A percentile compares a stretch with the other conserved stretches of the same genome.
phyloP scores from a whole-genome alignment of 2,113 vertebrate species.

The Cisticola juncidis region DNA sequence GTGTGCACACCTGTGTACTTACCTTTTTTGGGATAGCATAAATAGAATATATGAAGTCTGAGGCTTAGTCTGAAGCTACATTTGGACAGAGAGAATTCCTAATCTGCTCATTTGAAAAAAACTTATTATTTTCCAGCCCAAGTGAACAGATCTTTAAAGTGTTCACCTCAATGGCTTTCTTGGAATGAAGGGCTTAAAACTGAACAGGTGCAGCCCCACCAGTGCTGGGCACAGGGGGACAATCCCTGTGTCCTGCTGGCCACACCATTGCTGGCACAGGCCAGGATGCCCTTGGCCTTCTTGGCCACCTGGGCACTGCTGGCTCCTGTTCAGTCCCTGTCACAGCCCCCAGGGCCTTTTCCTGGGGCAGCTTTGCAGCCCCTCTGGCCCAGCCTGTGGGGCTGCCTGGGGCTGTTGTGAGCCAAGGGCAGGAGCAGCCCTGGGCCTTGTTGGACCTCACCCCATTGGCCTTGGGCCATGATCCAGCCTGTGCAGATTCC shows the following conservation, averaged over 20 bases:
- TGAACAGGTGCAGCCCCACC: rapidly evolving
- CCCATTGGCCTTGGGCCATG: not conserved
- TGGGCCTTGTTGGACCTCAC: not conserved
- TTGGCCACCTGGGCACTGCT: not conserved
- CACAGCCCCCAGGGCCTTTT: not conserved
- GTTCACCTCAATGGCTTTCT: not conserved
- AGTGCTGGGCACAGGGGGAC: rapidly evolving
- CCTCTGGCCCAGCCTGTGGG: not conserved
- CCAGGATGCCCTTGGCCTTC: not conserved
- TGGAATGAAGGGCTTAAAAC: not conserved
- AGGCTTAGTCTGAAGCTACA: not conserved
- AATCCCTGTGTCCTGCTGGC: not conserved
- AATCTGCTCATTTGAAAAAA: not conserved
- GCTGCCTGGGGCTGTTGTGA: not conserved
- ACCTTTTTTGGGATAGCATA: not conserved
- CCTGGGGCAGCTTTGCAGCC: not conserved
- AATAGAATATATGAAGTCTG: not conserved
- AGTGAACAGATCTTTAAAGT: not conserved
- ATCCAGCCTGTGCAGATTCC: not conserved
- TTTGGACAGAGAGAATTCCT: not conserved
- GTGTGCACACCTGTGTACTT: not conserved
- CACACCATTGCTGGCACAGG: not conserved
- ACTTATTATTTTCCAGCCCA: not conserved
- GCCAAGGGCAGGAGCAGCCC: not conserved
- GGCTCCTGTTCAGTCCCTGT: not conserved